These are phyloP conservation scores for Drosophila rhopaloa DNA, from an alignment of 1,140 invertebrate genomes.

Conservation along the genomic window DNA sequence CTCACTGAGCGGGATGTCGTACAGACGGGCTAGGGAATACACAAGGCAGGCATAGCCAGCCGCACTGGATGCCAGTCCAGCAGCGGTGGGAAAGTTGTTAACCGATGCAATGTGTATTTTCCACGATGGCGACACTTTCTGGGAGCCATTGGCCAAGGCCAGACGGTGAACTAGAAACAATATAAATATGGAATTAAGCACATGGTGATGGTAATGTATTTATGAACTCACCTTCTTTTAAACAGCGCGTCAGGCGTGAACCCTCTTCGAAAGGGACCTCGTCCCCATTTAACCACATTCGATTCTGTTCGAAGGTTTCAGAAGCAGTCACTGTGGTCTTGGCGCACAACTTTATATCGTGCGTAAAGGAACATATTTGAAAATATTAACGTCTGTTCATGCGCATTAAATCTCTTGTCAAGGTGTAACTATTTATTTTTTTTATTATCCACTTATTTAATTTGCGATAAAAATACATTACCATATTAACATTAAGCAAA, in stretches of 20 bases:
- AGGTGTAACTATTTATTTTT: no score
- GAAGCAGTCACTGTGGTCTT: constrained; percentile 94
- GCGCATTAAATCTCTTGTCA: no score
- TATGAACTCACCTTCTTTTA: constrained; percentile 89
- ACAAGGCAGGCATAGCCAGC: constrained; percentile 98
- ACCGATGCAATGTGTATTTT: constrained; percentile 95
- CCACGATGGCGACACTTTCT: constrained; percentile 86
- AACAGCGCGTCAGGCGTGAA: constrained; percentile 90
- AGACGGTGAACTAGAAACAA: constrained; percentile 73
- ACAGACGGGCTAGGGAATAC: constrained; percentile 91
- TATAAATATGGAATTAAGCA: not conserved
- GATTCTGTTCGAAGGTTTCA: constrained; percentile 90
- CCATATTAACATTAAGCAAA: no score
- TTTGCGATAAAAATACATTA: no score
- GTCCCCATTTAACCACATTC: constrained; percentile 95
- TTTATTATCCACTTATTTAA: no score
- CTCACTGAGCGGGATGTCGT: constrained; percentile 89
- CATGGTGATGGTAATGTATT: not conserved
- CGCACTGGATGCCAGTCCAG: constrained; percentile 98
- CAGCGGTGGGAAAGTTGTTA: constrained; percentile 99
- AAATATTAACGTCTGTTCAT: not conserved
- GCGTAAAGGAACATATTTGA: not conserved
- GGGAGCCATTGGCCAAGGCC: constrained; percentile 77
- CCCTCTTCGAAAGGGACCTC: constrained; percentile 90
- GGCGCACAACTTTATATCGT: constrained; percentile 90